These are phyloP conservation scores for Horisme vitalbata DNA, from an alignment of 2,888 invertebrate genomes.

Conservation along the genomic window DNA sequence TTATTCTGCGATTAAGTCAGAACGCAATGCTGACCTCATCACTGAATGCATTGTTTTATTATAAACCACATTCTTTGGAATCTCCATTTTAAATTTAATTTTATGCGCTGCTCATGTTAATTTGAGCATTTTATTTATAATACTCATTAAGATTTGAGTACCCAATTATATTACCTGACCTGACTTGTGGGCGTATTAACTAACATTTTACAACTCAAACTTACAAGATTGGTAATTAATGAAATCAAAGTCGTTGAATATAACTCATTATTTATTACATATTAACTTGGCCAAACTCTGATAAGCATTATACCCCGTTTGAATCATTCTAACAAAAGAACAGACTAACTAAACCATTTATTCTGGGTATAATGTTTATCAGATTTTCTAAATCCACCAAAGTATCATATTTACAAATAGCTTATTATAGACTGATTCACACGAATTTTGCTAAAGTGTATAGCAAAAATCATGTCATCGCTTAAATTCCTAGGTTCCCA, in stretches of 20 bases:
- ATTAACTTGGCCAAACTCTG: no score
- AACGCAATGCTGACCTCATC: conserved; percentile 26
- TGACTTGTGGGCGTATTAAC: no score
- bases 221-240: no score
- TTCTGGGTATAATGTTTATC: no score
- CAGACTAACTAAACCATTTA: no score
- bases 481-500: neutral
- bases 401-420: conserved; percentile 10
- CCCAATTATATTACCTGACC: no score
- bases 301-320: no score
- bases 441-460: neutral
- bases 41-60: conserved; percentile 24
- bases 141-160: neutral
- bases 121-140: conserved; percentile 3
- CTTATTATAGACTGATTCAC: neutral
- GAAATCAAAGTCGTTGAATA: no score
- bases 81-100: conserved; percentile 13
- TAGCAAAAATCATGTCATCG: neutral
- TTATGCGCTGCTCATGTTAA: conserved; percentile 5
- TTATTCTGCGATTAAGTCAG: conserved; percentile 12
- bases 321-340: no score
- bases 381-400: no score
- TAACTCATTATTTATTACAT: no score
- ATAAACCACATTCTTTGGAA: conserved; percentile 24
- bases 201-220: no score